These are phyloP conservation scores for Typhlomys cinereus DNA, from an alignment of 2,113 vertebrate genomes.

Conservation along the genomic window DNA sequence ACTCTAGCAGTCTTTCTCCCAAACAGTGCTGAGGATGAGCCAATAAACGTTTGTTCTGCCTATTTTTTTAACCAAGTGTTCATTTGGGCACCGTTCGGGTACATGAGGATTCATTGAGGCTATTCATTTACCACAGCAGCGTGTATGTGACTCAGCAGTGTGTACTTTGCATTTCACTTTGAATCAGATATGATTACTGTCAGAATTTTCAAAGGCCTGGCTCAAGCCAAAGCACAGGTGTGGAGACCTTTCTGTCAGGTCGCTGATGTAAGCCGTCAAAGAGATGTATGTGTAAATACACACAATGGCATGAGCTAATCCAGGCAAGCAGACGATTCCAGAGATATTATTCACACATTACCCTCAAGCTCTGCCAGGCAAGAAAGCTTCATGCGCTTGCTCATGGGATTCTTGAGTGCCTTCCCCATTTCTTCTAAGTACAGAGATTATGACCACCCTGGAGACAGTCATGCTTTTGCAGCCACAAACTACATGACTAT, in stretches of 20 bases:
- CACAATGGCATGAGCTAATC: background rate
- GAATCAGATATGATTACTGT: background rate
- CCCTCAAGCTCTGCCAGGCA: background rate
- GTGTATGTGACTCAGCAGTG: background rate
- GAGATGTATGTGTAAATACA: background rate
- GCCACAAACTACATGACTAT: background rate
- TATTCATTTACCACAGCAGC: background rate
- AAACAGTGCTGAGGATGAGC: no score
- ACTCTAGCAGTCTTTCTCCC: no score
- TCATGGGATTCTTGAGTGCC: background rate
- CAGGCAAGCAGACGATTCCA: background rate
- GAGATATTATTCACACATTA: constrained; percentile 28
- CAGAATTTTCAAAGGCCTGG: background rate
- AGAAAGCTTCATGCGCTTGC: background rate
- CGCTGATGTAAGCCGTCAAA: background rate
- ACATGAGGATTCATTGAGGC: no score
- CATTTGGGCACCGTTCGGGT: no score
- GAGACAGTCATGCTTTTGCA: background rate
- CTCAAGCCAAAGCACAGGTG: background rate
- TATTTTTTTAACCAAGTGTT: background rate
- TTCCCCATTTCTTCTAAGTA: background rate
- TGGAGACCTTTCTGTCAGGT: background rate
- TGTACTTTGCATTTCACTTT: background rate
- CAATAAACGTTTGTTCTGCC: no score
- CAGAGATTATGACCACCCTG: background rate